Conservation (phyloP, 1,140 invertebrate species). For the Drosophila watanabei region DNA sequence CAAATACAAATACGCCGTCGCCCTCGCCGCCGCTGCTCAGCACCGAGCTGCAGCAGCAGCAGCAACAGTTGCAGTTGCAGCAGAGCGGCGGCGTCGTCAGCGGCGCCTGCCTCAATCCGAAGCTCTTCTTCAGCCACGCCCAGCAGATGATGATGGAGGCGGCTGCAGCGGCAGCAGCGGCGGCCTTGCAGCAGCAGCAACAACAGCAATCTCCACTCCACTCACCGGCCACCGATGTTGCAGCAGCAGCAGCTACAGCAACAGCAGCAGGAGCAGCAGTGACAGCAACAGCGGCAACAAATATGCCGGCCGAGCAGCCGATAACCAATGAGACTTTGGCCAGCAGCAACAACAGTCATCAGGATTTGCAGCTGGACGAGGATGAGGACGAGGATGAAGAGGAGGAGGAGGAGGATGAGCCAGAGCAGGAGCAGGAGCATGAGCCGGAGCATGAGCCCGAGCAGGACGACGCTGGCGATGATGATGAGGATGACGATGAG, state of each 20-base stretch:
- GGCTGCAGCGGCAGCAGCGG: constrained; percentile 78
- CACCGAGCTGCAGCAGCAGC: constrained; percentile 75
- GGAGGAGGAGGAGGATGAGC: constrained; percentile 27
- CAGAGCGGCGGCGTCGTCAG: constrained; percentile 70
- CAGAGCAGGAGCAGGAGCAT: background rate
- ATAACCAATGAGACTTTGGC: constrained; percentile 22
- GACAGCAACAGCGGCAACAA: constrained; percentile 19
- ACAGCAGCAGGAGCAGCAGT: constrained; percentile 52
- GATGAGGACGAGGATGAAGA: constrained; percentile 27
- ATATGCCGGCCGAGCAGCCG: constrained; percentile 5
- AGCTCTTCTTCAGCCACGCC: constrained; percentile 83
- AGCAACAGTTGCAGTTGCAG: constrained; percentile 47
- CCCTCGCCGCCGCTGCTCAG: constrained; percentile 82
- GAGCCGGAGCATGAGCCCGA: background rate
- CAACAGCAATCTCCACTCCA: constrained; percentile 74
- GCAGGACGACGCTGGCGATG: constrained; percentile 6
- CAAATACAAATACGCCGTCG: constrained; percentile 79
- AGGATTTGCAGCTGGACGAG: constrained; percentile 32
- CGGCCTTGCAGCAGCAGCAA: constrained; percentile 68
- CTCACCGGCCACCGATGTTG: constrained; percentile 57
- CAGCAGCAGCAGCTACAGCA: constrained; percentile 5
- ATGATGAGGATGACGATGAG: constrained; percentile 56
- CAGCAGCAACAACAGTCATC: constrained; percentile 30
- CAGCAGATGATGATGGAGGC: constrained; percentile 85
- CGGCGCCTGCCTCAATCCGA: constrained; percentile 79